These are phyloP conservation scores for Selenia dentaria DNA, from an alignment of 2,888 invertebrate species.

Conservation along the genomic window DNA sequence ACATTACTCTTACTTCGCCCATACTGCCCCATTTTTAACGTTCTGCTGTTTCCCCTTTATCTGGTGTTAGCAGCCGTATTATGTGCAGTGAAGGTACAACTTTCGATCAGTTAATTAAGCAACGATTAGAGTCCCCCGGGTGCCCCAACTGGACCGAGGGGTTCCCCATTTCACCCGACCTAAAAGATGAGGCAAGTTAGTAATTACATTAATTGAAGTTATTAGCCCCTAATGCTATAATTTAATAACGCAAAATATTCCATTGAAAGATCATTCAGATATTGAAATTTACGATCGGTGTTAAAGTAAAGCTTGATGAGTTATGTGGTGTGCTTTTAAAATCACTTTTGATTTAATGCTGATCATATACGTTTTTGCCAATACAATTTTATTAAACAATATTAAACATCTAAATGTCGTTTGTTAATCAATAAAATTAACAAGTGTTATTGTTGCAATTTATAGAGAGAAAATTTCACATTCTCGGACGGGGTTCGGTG, in stretches of 20 bases:
- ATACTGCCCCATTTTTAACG: slow-evolving; percentile 73
- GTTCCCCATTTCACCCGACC: slow-evolving; percentile 2
- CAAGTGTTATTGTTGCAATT: too few species aligned
- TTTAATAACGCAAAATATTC: slow-evolving; percentile 39
- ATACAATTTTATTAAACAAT: too few species aligned
- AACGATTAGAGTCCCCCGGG: slow-evolving; percentile 70
- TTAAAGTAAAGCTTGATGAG: slow-evolving; percentile 4
- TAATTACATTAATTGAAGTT: slow-evolving; percentile 72
- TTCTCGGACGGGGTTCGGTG: too few species aligned
- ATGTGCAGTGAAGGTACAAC: slow-evolving; percentile 77
- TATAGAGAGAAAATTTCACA: too few species aligned
- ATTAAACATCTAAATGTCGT: too few species aligned
- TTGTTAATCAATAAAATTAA: too few species aligned
- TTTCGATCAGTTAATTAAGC: slow-evolving; percentile 83
- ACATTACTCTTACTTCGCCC: slow-evolving; percentile 24
- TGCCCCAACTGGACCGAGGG: slow-evolving; percentile 36
- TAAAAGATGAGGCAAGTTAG: slow-evolving; percentile 54
- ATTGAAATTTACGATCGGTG: slow-evolving; percentile 4
- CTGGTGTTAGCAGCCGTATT: slow-evolving; percentile 75
- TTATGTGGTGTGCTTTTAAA: too few species aligned
- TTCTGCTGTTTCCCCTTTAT: slow-evolving; percentile 76
- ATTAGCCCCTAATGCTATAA: slow-evolving; percentile 63
- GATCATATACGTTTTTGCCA: too few species aligned
- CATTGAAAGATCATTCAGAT: slow-evolving; percentile 4
- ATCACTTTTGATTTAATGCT: too few species aligned